Percentiles rank a stretch among this genome's conserved stretches.
These are phyloP conservation scores for Platalea minor DNA, from an alignment of 2,797 vertebrate genomes.

Conservation along the genomic window DNA sequence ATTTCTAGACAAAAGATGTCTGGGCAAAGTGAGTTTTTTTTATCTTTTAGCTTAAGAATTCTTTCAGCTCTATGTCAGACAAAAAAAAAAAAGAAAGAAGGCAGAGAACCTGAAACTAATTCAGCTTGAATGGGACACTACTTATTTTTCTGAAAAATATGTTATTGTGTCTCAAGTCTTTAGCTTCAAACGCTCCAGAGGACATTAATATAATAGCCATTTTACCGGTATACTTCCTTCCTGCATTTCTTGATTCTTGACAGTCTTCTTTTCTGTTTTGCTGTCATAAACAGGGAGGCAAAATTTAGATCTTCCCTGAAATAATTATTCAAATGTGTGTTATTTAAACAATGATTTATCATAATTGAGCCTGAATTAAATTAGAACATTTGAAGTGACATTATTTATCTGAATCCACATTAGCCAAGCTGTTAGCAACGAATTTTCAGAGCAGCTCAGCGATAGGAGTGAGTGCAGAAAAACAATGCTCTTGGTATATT, in stretches of 20 bases:
- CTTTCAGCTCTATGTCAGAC: not conserved
- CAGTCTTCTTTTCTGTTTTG: not conserved
- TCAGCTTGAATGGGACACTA: not conserved
- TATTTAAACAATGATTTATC: not conserved
- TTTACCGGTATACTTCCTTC: not conserved
- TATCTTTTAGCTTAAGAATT: not conserved
- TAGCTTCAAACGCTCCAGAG: not conserved
- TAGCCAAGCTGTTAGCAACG: not conserved
- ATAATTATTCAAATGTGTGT: not conserved
- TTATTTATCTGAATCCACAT: not conserved
- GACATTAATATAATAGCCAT: not conserved
- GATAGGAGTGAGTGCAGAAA: not conserved
- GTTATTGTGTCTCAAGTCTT: not conserved
- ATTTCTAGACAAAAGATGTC: not conserved
- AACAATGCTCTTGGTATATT: not conserved
- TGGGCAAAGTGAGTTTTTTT: not conserved
- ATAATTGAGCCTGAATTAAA: not conserved
- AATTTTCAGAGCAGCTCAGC: not conserved
- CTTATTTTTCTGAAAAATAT: not conserved
- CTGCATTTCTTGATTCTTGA: not conserved
- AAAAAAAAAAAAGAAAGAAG: not conserved
- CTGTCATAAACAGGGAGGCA: not conserved
- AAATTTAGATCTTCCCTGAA: not conserved
- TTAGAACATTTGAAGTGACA: not conserved
- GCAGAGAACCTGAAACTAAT: not conserved